phyloP scores from a whole-genome alignment of 2,113 vertebrate species.

The Forbesichthys agassizii region DNA sequence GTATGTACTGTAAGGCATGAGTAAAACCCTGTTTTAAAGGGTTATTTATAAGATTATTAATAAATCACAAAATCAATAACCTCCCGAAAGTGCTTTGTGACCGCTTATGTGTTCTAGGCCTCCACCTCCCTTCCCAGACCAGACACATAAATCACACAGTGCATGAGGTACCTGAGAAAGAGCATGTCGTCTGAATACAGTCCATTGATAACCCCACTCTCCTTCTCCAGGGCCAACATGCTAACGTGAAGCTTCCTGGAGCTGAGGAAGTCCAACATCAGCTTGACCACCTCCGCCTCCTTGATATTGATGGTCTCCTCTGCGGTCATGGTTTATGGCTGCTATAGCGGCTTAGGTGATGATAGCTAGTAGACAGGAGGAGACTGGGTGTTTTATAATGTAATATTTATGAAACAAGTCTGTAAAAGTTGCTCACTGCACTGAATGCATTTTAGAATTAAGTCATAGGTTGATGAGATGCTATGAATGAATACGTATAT shows the following conservation, averaged over 20 bases:
- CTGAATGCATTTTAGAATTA: no score
- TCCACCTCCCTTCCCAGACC: not conserved
- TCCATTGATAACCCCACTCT: constrained; percentile 97
- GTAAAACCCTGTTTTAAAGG: no score
- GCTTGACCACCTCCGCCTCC: constrained; percentile 95
- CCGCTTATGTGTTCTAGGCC: no score
- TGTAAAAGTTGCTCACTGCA: no score
- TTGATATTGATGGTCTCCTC: constrained; percentile 97
- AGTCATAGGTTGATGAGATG: no score
- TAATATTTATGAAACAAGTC: no score
- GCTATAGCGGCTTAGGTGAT: constrained; percentile 27
- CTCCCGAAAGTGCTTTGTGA: no score
- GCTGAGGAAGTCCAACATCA: constrained; percentile 96
- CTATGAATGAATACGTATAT: no score
- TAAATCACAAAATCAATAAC: no score
- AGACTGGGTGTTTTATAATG: not conserved
- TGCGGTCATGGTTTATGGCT: constrained; percentile 88
- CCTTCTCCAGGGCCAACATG: constrained; percentile 96
- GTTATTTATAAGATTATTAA: no score
- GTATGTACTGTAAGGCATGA: no score
- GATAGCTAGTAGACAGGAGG: not conserved
- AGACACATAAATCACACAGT: not conserved
- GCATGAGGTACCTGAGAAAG: constrained; percentile 86
- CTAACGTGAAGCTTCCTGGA: constrained; percentile 96
- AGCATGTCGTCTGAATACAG: constrained; percentile 99